Conservation (phyloP, 2,113 vertebrate genomes). For the Nestor notabilis region DNA sequence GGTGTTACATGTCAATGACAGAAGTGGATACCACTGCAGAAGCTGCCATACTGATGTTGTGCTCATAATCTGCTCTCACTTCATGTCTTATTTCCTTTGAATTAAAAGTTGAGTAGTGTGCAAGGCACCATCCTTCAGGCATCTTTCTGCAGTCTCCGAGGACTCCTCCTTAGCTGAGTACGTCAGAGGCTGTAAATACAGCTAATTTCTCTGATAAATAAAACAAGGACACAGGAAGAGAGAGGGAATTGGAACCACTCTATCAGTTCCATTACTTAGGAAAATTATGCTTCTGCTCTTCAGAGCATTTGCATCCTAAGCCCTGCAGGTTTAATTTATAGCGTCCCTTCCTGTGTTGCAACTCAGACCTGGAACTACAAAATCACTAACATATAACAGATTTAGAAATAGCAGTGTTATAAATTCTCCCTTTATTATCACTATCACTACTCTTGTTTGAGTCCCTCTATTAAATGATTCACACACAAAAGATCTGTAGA, state of each 20-base stretch:
- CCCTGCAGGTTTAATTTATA: not conserved
- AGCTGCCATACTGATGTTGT: not conserved
- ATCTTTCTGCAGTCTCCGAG: not conserved
- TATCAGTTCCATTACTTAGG: not conserved
- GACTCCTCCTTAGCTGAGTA: not conserved
- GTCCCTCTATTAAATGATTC: not conserved
- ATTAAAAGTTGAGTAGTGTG: not conserved
- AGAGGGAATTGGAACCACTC: not conserved
- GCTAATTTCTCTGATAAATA: conserved; percentile 31
- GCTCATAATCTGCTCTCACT: not conserved
- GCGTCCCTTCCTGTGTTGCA: not conserved
- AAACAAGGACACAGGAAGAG: not conserved
- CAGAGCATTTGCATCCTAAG: not conserved
- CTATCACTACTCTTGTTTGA: not conserved
- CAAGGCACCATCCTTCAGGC: not conserved
- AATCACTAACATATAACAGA: not conserved
- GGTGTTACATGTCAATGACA: not conserved
- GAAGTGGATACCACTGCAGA: not conserved
- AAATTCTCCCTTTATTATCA: not conserved
- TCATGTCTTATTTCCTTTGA: conserved; percentile 9
- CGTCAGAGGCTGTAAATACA: conserved; percentile 32
- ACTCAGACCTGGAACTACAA: not conserved
- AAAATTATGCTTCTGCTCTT: not conserved
- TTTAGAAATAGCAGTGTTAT: not conserved
- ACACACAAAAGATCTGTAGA: not conserved